phyloP scores from a whole-genome alignment of 1,140 invertebrate species.

The Trichoplusia ni region DNA sequence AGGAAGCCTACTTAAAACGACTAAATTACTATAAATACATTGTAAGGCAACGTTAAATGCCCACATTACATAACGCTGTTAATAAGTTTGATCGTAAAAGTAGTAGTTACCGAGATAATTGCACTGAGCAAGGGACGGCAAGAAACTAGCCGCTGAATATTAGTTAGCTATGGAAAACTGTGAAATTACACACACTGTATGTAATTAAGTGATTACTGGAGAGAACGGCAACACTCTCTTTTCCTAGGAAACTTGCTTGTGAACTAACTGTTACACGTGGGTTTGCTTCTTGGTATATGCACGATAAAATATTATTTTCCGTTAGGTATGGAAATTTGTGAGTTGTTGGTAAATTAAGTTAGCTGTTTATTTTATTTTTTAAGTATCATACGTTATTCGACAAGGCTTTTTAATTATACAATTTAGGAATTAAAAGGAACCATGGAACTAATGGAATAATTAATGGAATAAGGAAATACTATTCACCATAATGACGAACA shows the following conservation, averaged over 20 bases:
- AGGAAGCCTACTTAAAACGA: no score
- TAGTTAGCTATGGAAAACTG: conserved; percentile 13
- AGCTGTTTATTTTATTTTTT: no score
- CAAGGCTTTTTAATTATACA: no score
- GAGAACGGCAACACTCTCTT: not conserved
- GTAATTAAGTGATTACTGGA: conserved; percentile 16
- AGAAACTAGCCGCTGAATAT: no score
- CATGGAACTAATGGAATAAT: no score
- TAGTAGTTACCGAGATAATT: conserved; percentile 9
- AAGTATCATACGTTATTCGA: no score
- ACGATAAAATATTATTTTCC: no score
- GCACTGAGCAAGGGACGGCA: not conserved
- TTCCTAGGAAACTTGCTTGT: not conserved
- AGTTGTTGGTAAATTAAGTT: no score
- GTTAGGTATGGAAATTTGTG: no score
- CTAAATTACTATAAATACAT: not conserved
- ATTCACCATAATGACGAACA: no score
- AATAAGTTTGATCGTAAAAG: not conserved
- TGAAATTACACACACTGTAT: not conserved
- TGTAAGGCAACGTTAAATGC: not conserved
- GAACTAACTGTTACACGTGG: not conserved
- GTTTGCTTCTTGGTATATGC: not conserved
- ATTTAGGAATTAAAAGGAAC: no score
- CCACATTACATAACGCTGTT: not conserved
- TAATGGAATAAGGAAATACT: no score